Evolutionary conservation across 1,140 invertebrate genomes (phyloP).

Genomic region (Drosophila punjabiensis): DNA sequence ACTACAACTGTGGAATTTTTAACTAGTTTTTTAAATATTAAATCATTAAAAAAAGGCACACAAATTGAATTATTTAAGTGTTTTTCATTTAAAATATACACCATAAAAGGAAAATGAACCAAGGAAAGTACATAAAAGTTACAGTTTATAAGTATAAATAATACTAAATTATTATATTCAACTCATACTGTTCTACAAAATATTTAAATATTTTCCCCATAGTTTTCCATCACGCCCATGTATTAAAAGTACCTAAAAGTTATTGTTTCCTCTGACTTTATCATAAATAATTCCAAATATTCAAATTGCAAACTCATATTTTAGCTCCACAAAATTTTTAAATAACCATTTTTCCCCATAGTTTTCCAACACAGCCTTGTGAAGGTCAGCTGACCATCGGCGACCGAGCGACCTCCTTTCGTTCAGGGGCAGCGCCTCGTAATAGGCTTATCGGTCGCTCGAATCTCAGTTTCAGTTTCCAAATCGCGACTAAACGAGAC

Average conservation of each 20-base stretch:
- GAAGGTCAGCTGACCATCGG: slow-evolving; percentile 25
- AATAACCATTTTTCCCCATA: background rate
- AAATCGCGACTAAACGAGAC: slow-evolving; percentile 60
- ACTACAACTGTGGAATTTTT: too few species aligned
- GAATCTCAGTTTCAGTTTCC: slow-evolving; percentile 56
- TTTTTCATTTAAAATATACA: background rate
- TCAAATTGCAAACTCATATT: background rate
- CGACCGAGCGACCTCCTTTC: slow-evolving; percentile 30
- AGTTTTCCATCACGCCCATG: too few species aligned
- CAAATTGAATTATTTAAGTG: too few species aligned
- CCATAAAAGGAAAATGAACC: background rate
- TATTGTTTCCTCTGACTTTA: too few species aligned
- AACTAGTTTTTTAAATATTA: too few species aligned
- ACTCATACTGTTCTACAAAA: too few species aligned
- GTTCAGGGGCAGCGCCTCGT: slow-evolving; percentile 26
- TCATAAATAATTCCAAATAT: background rate
- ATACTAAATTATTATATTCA: too few species aligned
- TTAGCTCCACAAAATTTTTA: background rate
- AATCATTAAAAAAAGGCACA: too few species aligned
- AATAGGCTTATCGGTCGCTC: slow-evolving; percentile 67
- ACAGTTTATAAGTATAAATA: too few species aligned
- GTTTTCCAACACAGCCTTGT: background rate
- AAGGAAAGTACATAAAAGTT: background rate
- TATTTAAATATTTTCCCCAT: too few species aligned
- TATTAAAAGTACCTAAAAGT: background rate